Percentiles rank a stretch among this genome's conserved stretches.
Conservation (phyloP, 2,888 invertebrate genomes). For the Agonopterix subpropinquella region DNA sequence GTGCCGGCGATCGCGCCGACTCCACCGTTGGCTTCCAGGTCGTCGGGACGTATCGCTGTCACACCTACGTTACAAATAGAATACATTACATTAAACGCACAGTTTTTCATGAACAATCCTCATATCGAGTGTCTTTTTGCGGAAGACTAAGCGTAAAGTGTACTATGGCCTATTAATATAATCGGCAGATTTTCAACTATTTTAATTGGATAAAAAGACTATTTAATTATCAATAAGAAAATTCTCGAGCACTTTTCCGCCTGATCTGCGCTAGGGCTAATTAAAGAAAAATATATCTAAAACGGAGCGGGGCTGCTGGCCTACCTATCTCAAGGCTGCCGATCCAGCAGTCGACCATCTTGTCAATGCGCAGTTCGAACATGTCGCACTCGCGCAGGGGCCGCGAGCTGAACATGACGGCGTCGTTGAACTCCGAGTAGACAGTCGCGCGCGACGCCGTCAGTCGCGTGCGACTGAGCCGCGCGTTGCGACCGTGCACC, state of each 20-base stretch:
- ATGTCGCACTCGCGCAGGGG: conserved; percentile 92
- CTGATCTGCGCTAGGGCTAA: too few relatives aligned
- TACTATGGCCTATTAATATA: too few relatives aligned
- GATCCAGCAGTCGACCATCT: conserved; percentile 94
- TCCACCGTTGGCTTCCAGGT: conserved; percentile 77
- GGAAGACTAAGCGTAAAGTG: too few relatives aligned
- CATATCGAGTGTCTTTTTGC: too few relatives aligned
- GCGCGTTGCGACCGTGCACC: conserved; percentile 91
- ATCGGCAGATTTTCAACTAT: too few relatives aligned
- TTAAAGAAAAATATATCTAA: too few relatives aligned
- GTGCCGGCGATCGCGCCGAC: conserved; percentile 79
- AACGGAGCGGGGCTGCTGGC: too few relatives aligned
- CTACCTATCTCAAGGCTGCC: conserved; percentile 92
- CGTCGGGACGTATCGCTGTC: conserved; percentile 92
- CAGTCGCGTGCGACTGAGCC: conserved; percentile 87
- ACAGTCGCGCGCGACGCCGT: conserved; percentile 92
- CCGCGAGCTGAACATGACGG: conserved; percentile 93
- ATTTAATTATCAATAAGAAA: too few relatives aligned
- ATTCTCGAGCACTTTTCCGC: too few relatives aligned
- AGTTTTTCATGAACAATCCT: too few relatives aligned
- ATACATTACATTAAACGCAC: neutral
- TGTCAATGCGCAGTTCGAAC: conserved; percentile 93
- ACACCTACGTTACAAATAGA: conserved; percentile 74
- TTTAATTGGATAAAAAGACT: too few relatives aligned
- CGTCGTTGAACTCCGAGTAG: conserved; percentile 94